Evolutionary conservation across 1,140 invertebrate species (phyloP).

Genomic region (Mizuhopecten yessoensis): DNA sequence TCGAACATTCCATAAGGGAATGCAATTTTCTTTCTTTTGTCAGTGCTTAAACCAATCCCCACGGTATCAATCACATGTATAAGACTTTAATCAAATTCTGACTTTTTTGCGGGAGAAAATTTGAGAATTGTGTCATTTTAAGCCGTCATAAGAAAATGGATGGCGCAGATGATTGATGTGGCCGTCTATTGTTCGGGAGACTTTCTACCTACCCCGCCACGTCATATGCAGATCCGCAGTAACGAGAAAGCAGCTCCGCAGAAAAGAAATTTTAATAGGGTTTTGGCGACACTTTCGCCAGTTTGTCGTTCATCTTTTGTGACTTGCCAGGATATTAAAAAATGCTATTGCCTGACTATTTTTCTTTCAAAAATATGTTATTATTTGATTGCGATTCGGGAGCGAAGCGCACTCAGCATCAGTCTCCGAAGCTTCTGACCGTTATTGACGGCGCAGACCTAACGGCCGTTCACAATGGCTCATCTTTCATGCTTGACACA

Average conservation of each 20-base stretch:
- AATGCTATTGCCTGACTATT: slow-evolving; percentile 8
- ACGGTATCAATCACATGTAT: slow-evolving; percentile 26
- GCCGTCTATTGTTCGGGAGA: neutral
- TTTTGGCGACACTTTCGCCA: slow-evolving; percentile 37
- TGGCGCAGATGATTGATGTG: slow-evolving; percentile 8
- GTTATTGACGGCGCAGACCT: neutral
- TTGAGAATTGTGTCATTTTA: slow-evolving; percentile 39
- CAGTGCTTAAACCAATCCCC: slow-evolving; percentile 31
- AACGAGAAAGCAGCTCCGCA: slow-evolving; percentile 31
- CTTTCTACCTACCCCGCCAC: slow-evolving; percentile 22
- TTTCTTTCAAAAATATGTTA: slow-evolving; percentile 30
- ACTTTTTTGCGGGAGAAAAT: slow-evolving; percentile 22
- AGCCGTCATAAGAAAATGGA: slow-evolving; percentile 38
- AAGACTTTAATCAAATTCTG: slow-evolving; percentile 39
- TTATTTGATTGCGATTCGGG: slow-evolving; percentile 15
- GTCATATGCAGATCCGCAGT: slow-evolving; percentile 31
- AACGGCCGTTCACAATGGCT: neutral
- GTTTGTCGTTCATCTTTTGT: slow-evolving; percentile 38
- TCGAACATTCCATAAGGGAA: slow-evolving; percentile 23
- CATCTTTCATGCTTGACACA: neutral
- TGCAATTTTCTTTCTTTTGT: slow-evolving; percentile 36
- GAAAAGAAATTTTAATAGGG: slow-evolving; percentile 39
- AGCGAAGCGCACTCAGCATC: neutral
- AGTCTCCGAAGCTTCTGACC: neutral
- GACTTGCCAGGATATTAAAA: slow-evolving; percentile 31